Evolutionary conservation across 1,140 invertebrate genomes (phyloP), one percentile per base, ranked within the genome.

Genomic region (Archivesica marissinica): DNA sequence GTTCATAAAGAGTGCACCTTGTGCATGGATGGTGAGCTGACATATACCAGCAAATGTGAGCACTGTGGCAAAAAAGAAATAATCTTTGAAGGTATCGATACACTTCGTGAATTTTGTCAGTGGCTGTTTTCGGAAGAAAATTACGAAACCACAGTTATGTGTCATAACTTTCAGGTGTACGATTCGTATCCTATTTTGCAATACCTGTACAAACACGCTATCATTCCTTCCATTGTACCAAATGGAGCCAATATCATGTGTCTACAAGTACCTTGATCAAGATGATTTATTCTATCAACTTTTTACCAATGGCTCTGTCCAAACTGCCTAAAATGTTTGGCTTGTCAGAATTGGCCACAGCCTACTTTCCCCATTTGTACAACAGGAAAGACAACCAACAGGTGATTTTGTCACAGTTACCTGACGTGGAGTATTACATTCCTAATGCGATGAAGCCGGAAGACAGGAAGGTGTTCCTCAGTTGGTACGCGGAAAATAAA

Each of bases 351-450:
- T 47, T 87, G 28, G 41, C 50, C 15, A 86, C 88, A 52, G 87
- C 86, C 30, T 88, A 86, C 54, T 89, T 89, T 54, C 86, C 86
- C 17, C 87, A 89, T 77, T 52, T 85, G 9, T 89, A 77, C 66
- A 86, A 88, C 54, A 74, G 28, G 25, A 30, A 72, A 25, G 82
- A 85, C 70, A 85, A 87, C 72, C 47, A 87, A 35, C 52, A 7
- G 41, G 23, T 33, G 38, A 68, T 70, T 20, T 30, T 72, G 39
- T 47, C 25, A 2, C 30, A 25, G 13, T 82, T 59, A n/a, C 85
- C 85, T 2, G 64, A 74, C 17, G 11, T 41, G 0, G 3, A 33
- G 0, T 61, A 74, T n/a, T 86, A 80, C 39, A 70, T 23, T 23
- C 47, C 50, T n/a, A 66, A 86, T 35, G n/a, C 15, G 4, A 80